Percentiles rank a stretch among this genome's conserved stretches.
Evolutionary conservation across 2,113 vertebrate species (phyloP).

Genomic region (Chrysochloris asiatica): DNA sequence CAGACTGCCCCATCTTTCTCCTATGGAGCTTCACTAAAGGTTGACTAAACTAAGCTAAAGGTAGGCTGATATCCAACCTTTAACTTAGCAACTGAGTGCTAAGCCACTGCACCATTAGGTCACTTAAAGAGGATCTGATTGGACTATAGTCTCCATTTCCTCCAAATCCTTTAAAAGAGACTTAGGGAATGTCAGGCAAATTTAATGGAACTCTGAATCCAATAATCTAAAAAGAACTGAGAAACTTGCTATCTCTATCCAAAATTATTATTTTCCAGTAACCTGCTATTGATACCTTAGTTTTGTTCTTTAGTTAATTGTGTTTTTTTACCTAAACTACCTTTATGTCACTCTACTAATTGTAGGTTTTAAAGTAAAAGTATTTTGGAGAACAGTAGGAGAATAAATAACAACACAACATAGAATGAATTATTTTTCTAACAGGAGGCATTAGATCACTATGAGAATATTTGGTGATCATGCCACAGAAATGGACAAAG

Average conservation of each 20-base stretch:
- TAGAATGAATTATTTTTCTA: not conserved
- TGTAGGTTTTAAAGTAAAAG: not conserved
- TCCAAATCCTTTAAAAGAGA: not conserved
- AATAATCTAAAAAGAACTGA: not conserved
- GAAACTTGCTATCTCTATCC: not conserved
- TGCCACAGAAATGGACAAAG: not conserved
- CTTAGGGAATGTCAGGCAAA: not conserved
- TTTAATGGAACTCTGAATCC: accelerated
- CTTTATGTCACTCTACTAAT: not conserved
- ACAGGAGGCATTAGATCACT: not conserved
- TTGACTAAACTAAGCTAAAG: too few relatives aligned
- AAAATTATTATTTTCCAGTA: not conserved
- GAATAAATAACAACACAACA: not conserved
- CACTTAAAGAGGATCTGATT: not conserved
- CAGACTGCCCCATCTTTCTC: not conserved
- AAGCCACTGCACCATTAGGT: not conserved
- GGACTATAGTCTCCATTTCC: not conserved
- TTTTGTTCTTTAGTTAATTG: not conserved
- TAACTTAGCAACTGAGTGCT: not conserved
- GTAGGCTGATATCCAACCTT: not conserved
- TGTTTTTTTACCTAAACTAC: not conserved
- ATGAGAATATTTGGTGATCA: not conserved
- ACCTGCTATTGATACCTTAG: not conserved
- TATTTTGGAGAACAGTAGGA: not conserved
- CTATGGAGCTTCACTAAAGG: too few relatives aligned